A percentile compares a stretch with the other conserved stretches of the same genome.
Evolutionary conservation across 2,113 vertebrate species (phyloP).

Genomic region (Cyanoramphus novaezelandiae): DNA sequence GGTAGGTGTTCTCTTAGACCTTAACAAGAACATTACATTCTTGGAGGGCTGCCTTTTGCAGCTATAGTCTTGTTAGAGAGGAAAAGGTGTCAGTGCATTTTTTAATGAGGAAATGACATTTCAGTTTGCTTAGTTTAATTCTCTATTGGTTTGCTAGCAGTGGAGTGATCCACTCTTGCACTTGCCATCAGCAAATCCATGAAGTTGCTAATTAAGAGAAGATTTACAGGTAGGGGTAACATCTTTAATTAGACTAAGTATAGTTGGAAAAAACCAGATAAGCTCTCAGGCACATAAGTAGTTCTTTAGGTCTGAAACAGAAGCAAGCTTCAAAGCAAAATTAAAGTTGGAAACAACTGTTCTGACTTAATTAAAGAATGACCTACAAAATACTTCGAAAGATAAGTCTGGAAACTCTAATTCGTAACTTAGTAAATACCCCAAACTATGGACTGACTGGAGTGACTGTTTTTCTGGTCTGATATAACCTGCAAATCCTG

Average conservation of each 20-base stretch:
- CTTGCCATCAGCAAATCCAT: conserved; percentile 58
- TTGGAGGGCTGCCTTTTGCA: background rate
- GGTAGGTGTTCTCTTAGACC: background rate
- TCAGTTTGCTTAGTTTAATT: conserved; percentile 14
- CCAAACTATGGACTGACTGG: background rate
- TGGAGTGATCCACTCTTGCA: conserved; percentile 20
- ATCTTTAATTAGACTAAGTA: conserved; percentile 57
- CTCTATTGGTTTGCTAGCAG: background rate
- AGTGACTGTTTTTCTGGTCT: background rate
- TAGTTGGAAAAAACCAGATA: conserved; percentile 17
- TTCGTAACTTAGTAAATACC: background rate
- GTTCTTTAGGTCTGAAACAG: conserved; percentile 36
- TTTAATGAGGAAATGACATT: conserved; percentile 22
- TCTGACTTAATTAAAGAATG: conserved; percentile 57
- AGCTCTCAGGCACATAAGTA: conserved; percentile 42
- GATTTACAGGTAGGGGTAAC: conserved; percentile 57
- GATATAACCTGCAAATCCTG: background rate
- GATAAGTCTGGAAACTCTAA: background rate
- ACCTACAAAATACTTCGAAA: conserved; percentile 40
- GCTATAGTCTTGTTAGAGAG: background rate
- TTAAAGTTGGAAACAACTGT: conserved; percentile 36
- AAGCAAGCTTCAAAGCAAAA: conserved; percentile 62
- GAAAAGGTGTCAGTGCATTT: background rate
- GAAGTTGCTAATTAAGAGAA: conserved; percentile 59
- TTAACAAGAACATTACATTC: background rate